phyloP scores from a whole-genome alignment of 2,113 vertebrate species.

The Aspidoscelis tigris region DNA sequence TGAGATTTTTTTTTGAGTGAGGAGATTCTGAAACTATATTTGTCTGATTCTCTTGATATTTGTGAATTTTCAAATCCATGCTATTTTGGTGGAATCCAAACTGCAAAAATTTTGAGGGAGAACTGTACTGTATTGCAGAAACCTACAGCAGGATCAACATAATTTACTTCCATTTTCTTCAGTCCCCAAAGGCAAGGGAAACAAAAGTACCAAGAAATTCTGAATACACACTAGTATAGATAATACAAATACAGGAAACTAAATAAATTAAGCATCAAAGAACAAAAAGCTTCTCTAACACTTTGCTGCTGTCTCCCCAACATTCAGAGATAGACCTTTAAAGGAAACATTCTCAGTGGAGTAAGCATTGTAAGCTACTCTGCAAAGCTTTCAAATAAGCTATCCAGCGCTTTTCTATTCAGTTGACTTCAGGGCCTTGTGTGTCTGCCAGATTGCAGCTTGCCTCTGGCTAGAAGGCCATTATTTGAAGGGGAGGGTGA shows the following conservation, averaged over 20 bases:
- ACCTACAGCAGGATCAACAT: not conserved
- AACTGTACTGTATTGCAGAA: not conserved
- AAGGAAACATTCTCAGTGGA: constrained; percentile 36
- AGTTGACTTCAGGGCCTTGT: constrained; percentile 63
- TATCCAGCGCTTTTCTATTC: constrained; percentile 54
- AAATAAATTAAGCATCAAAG: constrained; percentile 21
- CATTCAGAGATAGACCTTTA: constrained; percentile 57
- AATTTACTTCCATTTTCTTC: not conserved
- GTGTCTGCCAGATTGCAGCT: constrained; percentile 67
- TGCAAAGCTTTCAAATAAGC: constrained; percentile 62
- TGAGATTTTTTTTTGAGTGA: too few relatives aligned
- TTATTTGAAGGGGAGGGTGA: constrained; percentile 41
- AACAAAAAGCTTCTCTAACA: constrained; percentile 43
- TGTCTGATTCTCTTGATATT: too few relatives aligned
- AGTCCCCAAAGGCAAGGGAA: not conserved
- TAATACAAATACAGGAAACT: not conserved
- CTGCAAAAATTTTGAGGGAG: not conserved
- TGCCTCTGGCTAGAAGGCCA: constrained; percentile 59
- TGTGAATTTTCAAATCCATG: too few relatives aligned
- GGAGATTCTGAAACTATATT: too few relatives aligned
- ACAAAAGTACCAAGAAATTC: not conserved
- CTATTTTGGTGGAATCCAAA: too few relatives aligned
- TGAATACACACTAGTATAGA: not conserved
- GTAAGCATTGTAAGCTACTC: constrained; percentile 50
- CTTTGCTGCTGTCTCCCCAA: constrained; percentile 39